Evolutionary conservation across 2,113 vertebrate species (phyloP), one percentile per base, ranked within the genome.

Genomic region (Serilophus lunatus): DNA sequence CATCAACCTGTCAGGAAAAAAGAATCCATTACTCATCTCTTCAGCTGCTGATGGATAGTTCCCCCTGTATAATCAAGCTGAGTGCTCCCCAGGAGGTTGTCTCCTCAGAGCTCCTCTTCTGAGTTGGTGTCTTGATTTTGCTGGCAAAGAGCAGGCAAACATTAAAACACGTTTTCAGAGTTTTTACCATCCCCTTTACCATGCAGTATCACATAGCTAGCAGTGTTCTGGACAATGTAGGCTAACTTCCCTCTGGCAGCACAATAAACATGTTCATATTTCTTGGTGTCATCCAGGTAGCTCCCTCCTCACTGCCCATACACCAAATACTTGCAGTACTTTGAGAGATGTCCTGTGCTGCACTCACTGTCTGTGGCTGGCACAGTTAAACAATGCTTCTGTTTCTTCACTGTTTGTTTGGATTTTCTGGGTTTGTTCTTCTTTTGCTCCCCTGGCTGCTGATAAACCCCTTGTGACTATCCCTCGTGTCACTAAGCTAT

Each of bases 11-110:
- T 85, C 85, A 77, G 23, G 24, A 65, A 86, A 72, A n/a, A 92
- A 82, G 56, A 90, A 93, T 19, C 59, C 40, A 61, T 93, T 85
- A 93, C 25, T 94, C 88, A 93, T 93, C 82, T 94, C 75, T 69
- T 79, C 82, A 92, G 79, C 75, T 90, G 49, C 14, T 92, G 70
- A 82, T 72, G 13, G 78, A 71, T 87, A 57, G 45, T 53, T 95
- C 90, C 36, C 63, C 57, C 79, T 13, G 3, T 57, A 10, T 69
- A 76, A 69, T 65, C 3, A 0, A 88, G 66, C 50, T 53, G 57
- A 76, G 53, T 82, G 49, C 74, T 93, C 45, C 31, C 35, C 79
- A 85, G 49, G 61, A 90, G 53, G 53, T 29, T 76, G 44, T 61
- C 54, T 76, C 14, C 33, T 75, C 78, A 65, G 49, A 76, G 44